Percentiles rank a stretch among this genome's conserved stretches.
Evolutionary conservation across 2,113 vertebrate species (phyloP).

Genomic region (Ctenodactylus gundi): DNA sequence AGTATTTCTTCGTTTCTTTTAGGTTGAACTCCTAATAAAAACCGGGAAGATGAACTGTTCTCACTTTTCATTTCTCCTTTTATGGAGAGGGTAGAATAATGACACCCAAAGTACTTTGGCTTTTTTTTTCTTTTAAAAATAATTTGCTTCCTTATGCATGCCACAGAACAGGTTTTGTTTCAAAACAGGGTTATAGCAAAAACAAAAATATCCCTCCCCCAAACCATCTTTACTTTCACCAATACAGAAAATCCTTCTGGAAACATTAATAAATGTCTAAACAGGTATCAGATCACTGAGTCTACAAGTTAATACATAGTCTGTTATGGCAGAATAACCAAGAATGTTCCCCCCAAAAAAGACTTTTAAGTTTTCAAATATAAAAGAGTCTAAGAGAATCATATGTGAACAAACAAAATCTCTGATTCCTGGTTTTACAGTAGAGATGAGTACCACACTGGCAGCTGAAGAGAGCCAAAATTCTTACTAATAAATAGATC

Average conservation of each 20-base stretch:
- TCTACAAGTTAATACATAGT: constrained; percentile 71
- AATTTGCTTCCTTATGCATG: constrained; percentile 76
- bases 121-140: constrained; percentile 70
- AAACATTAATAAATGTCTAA: constrained; percentile 76
- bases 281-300: constrained; percentile 68
- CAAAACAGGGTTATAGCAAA: constrained; percentile 64
- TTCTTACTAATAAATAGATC: constrained; percentile 85
- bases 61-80: constrained; percentile 54
- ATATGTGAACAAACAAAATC: constrained; percentile 76
- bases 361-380: constrained; percentile 77
- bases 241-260: constrained; percentile 80
- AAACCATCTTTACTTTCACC: constrained; percentile 67
- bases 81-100: constrained; percentile 54
- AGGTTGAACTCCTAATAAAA: constrained; percentile 50
- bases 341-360: constrained; percentile 73
- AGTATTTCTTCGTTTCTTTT: constrained; percentile 75
- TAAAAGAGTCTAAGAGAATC: constrained; percentile 77
- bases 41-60: constrained; percentile 53
- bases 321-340: constrained; percentile 67
- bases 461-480: constrained; percentile 77
- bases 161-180: constrained; percentile 75
- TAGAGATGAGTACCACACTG: constrained; percentile 75
- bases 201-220: constrained; percentile 67
- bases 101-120: constrained; percentile 70
- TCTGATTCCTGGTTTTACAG: constrained; percentile 75